Evolutionary conservation across 2,888 invertebrate species (phyloP).

Genomic region (Andrena flavipes): DNA sequence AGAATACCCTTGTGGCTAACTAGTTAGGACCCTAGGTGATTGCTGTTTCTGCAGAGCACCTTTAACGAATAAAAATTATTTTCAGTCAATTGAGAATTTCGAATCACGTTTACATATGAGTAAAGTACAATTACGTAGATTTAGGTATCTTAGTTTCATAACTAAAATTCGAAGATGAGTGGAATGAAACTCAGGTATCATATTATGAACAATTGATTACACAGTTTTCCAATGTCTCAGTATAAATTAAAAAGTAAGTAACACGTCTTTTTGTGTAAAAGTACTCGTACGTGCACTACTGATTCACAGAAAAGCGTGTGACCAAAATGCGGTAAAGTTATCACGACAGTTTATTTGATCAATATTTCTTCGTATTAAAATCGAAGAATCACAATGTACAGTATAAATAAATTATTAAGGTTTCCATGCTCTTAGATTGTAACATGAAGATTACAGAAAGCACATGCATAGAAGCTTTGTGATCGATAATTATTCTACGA

Average conservation of each 20-base stretch:
- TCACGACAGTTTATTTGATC: slow-evolving; percentile 6
- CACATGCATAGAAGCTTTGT: slow-evolving; percentile 34
- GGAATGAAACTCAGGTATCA: too few species aligned
- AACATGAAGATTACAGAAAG: slow-evolving; percentile 31
- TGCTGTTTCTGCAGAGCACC: too few species aligned
- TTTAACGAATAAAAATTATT: too few species aligned
- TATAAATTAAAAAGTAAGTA: slow-evolving; percentile 23
- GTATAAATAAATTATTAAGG: slow-evolving; percentile 53
- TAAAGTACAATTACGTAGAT: too few species aligned
- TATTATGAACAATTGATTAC: slow-evolving; percentile 8
- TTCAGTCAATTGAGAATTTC: too few species aligned
- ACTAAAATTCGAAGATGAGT: too few species aligned
- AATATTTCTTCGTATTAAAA: slow-evolving; percentile 8
- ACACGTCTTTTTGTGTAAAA: background rate
- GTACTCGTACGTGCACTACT: background rate
- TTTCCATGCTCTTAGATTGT: slow-evolving; percentile 26
- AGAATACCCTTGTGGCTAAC: too few species aligned
- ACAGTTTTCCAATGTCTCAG: slow-evolving; percentile 12
- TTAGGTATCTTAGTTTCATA: too few species aligned
- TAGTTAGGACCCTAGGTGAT: too few species aligned
- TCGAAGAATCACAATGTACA: slow-evolving; percentile 7
- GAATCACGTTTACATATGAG: too few species aligned
- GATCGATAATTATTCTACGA: slow-evolving; percentile 26
- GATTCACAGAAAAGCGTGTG: background rate
- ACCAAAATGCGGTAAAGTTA: slow-evolving; percentile 17